Base-by-base conservation (phyloP, 2,888 invertebrate species). In the Fragum sueziense region DNA sequence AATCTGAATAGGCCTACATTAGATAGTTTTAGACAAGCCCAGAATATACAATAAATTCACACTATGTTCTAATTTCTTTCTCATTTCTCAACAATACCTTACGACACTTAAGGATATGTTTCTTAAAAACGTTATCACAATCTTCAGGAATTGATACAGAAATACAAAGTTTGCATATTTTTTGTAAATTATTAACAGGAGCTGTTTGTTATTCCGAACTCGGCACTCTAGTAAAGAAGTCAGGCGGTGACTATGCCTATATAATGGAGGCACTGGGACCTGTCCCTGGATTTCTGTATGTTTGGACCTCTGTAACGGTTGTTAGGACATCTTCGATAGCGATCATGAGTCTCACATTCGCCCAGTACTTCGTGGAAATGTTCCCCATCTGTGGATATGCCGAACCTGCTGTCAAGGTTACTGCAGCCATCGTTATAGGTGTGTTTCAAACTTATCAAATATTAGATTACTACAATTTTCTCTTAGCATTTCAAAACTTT, bases 201-300 rank as follows among this genome's bases (percentile, higher is more conserved):
- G 96, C 97, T 0, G 92, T 97, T 79, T 95, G 96, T 1, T 97
- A 96, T 90, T 96, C 97, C 47, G 97, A 97, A 93, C 93, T 97
- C 71, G 96, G 97, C 37, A 96, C 96, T 0, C 95, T 97, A 0
- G 95, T 97, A 4, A 96, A 96, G 0, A 94, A 96, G 89, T 96
- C 97, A 0, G 97, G 97, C 1, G 97, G 96, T 1, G 97, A 97
- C 93, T 97, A 97, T 91, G 95, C 96, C 1, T 97, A 96, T 96
- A 7, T 88, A 31, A 82, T 85, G 71, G 85, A 84, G 70, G 88
- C 88, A 0, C 86, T 86, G 27, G 91, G 91, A n/a, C 95, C 95
- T 20, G 90, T 96, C 22, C 82, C 85, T 2, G 90, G 88, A 17
- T 90, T 88, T 70, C 73, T 91, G 74, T 96, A 95, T 88, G 95